Base-by-base conservation (phyloP, 2,888 invertebrate genomes). In the Nemapogon koenigi region DNA sequence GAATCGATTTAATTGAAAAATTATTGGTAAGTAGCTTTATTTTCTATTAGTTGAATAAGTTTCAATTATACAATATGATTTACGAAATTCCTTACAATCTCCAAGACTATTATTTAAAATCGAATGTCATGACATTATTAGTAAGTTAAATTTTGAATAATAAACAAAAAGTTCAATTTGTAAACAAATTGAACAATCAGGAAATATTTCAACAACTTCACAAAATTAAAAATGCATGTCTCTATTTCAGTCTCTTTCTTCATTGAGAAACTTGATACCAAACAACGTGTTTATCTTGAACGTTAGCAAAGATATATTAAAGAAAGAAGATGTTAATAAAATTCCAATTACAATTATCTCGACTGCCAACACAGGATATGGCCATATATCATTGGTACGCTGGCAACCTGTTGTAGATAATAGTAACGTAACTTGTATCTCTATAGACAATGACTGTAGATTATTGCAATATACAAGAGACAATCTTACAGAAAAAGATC, bases 181-280 rank as follows among this genome's bases (percentile, higher is more conserved):
- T n/a, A n/a, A n/a, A n/a, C n/a, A n/a, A n/a, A n/a, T n/a, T n/a
- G n/a, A n/a, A n/a, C n/a, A n/a, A n/a, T n/a, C n/a, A n/a, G n/a
- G n/a, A n/a, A n/a, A n/a, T n/a, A n/a, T n/a, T n/a, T n/a, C n/a
- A n/a, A n/a, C n/a, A n/a, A n/a, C n/a, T n/a, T n/a, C n/a, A n/a
- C n/a, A n/a, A n/a, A n/a, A n/a, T n/a, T n/a, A n/a, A n/a, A n/a
- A n/a, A n/a, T n/a, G n/a, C n/a, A n/a, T n/a, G n/a, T n/a, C n/a
- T n/a, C n/a, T n/a, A n/a, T n/a, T n/a, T n/a, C 42, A 59, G 59
- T 35, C 56, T n/a, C 47, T 49, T 33, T 47, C 52, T 43, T 33
- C 43, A 6, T 39, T 57, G 2, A 43, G 51, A 17, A 41, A 42
- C 6, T 37, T 46, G 3, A 41, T 57, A 6, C 46, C 42, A 27